These are phyloP conservation scores for Bombyx mandarina DNA, from an alignment of 1,140 invertebrate species.

Conservation along the genomic window DNA sequence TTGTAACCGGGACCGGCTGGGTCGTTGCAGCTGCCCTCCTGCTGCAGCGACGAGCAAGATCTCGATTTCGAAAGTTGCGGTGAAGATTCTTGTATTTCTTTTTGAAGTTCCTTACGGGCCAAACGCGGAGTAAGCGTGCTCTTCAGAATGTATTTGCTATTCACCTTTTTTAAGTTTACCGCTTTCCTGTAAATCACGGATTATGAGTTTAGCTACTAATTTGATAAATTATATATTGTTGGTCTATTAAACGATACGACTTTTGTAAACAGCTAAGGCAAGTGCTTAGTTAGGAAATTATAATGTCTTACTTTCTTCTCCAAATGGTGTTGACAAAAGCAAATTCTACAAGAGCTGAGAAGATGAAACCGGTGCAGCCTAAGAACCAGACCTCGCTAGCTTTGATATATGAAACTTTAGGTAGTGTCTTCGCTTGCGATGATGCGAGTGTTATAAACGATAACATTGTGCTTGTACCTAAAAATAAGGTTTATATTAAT, in stretches of 20 bases:
- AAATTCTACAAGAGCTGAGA: constrained; percentile 88
- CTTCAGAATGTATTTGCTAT: constrained; percentile 86
- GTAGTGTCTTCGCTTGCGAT: constrained; percentile 85
- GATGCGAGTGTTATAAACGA: constrained; percentile 89
- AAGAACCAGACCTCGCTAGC: constrained; percentile 92
- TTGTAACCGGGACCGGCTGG: constrained; percentile 62
- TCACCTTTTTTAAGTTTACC: constrained; percentile 86
- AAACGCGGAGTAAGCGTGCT: constrained; percentile 84
- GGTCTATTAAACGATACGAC: not conserved
- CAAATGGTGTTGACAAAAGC: constrained; percentile 93
- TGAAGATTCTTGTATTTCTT: constrained; percentile 68
- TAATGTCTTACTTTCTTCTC: constrained; percentile 78
- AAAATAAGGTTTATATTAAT: constrained; percentile 13
- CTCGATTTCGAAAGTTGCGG: constrained; percentile 76
- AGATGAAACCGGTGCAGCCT: constrained; percentile 88
- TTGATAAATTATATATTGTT: not conserved
- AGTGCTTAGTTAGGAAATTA: not conserved
- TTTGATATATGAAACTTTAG: constrained; percentile 93
- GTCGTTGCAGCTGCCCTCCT: constrained; percentile 63
- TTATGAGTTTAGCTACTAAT: not conserved
- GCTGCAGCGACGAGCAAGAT: constrained; percentile 79
- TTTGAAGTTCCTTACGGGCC: constrained; percentile 78
- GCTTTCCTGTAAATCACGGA: constrained; percentile 74
- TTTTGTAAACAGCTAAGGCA: not conserved
- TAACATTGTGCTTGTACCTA: constrained; percentile 87